Evolutionary conservation across 53 echinoderm and acorn worm species (phyloP), one percentile per base, ranked within the genome.

Genomic region (Actinopyga echinites): DNA sequence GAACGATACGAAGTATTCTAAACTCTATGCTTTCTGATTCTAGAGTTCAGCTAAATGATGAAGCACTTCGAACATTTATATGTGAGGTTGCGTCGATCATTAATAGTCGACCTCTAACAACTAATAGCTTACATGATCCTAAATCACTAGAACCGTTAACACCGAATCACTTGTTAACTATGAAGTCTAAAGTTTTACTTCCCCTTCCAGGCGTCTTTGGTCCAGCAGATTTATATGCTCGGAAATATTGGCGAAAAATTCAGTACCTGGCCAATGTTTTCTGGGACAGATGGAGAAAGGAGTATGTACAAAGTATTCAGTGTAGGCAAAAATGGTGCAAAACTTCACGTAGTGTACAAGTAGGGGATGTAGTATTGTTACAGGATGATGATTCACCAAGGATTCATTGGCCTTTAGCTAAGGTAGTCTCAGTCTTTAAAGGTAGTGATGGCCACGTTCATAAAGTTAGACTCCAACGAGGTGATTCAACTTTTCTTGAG

Each of bases 281-380:
- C 54, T 85, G 89, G 90, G 62, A 74, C 5, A 83, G 91, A n/a
- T 91, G 91, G 91, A 65, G 80, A 20, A 87, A 87, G 22, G 91
- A 91, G 34, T 90, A 90, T 65, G 69, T 86, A 30, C 56, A 69
- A 30, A 63, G 56, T 22, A 42, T 90, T 17, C 69, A 83, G 36
- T n/a, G 49, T 11, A 83, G 87, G 22, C 75, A 90, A 63, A 23
- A 78, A 17, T 64, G 77, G 17, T 91, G 91, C 82, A 79, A 68
- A 3, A 21, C 58, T 58, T 58, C 58, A 22, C 21, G 58, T 4
- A 58, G 25, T 9, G 10, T 58, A 22, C 58, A 58, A 25, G 58
- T 58, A 58, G 58, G 58, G 11, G 55, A 54, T 54, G 19, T 54
- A 54, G 55, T 54, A 19, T 54, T 54, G 19, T 54, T 54, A 19